A percentile compares a stretch with the other conserved stretches of the same genome.
Conservation (phyloP, 2,888 invertebrate genomes). For the Noctuana brunneofusca region DNA sequence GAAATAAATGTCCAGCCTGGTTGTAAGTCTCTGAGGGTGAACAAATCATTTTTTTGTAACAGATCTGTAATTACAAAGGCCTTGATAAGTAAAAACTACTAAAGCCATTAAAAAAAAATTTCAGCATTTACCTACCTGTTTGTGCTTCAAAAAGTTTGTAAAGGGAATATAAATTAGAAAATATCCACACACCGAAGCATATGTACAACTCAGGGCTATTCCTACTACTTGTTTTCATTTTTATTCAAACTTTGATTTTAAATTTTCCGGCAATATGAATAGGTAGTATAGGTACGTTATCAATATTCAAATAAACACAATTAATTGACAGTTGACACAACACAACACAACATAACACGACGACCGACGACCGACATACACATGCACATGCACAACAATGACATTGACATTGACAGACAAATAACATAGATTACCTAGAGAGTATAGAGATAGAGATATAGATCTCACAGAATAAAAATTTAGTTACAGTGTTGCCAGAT, state of each 20-base stretch:
- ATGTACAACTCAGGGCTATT: conserved; percentile 63
- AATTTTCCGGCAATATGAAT: conserved; percentile 36
- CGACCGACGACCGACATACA: too few relatives aligned
- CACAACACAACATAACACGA: too few relatives aligned
- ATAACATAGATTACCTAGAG: too few relatives aligned
- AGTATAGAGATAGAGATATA: too few relatives aligned
- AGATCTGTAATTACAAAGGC: conserved; percentile 55
- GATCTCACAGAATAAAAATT: too few relatives aligned
- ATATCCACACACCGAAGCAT: conserved; percentile 81
- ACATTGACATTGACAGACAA: too few relatives aligned
- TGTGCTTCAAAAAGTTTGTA: conserved; percentile 78
- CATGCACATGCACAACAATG: too few relatives aligned
- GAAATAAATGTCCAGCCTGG: conserved; percentile 82
- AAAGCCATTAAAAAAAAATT: background rate
- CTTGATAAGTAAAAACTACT: background rate
- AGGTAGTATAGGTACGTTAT: background rate
- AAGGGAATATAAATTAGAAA: conserved; percentile 80
- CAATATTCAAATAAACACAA: too few relatives aligned
- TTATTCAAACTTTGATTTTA: conserved; percentile 32
- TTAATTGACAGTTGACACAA: too few relatives aligned
- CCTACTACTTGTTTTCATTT: conserved; percentile 56
- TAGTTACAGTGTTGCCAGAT: too few relatives aligned
- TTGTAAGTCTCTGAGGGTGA: conserved; percentile 73
- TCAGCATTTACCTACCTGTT: conserved; percentile 66
- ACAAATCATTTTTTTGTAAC: conserved; percentile 48